Conservation (phyloP, 1,140 invertebrate genomes). For the Triops longicaudatus region DNA sequence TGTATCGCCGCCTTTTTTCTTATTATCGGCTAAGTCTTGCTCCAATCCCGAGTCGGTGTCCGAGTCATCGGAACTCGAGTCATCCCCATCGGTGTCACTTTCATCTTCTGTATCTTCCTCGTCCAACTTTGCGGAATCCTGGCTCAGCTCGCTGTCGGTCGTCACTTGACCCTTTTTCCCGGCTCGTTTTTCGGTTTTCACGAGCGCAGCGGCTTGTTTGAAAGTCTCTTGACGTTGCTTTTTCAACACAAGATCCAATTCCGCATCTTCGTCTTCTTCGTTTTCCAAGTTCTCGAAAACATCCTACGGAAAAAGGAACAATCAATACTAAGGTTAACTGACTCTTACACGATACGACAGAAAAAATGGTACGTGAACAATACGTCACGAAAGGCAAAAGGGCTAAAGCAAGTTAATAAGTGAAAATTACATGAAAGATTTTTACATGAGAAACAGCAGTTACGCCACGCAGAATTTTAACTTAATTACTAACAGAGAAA, state of each 20-base stretch:
- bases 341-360: neutral
- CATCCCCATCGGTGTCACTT: slow-evolving; percentile 47
- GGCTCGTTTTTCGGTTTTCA: slow-evolving; percentile 13
- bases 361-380: neutral
- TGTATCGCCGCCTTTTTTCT: slow-evolving; percentile 40
- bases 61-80: slow-evolving; percentile 33
- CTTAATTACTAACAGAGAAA: no score
- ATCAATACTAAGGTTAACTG: neutral
- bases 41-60: slow-evolving; percentile 29
- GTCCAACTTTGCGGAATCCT: slow-evolving; percentile 34
- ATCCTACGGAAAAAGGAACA: slow-evolving; percentile 44
- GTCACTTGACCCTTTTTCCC: slow-evolving; percentile 31
- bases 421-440: no score
- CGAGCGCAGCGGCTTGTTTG: slow-evolving; percentile 24
- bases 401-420: no score
- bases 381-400: neutral
- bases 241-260: slow-evolving; percentile 68
- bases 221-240: slow-evolving; percentile 33
- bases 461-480: no score
- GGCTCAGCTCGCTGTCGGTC: slow-evolving; percentile 30
- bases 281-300: slow-evolving; percentile 70
- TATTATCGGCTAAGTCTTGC: slow-evolving; percentile 31
- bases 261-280: slow-evolving; percentile 75
- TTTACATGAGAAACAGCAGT: no score
- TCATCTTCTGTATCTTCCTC: slow-evolving; percentile 46